Percentiles rank a stretch among this genome's conserved stretches.
Conservation (phyloP, 1,140 invertebrate genomes). For the Steinernema feltiae region DNA sequence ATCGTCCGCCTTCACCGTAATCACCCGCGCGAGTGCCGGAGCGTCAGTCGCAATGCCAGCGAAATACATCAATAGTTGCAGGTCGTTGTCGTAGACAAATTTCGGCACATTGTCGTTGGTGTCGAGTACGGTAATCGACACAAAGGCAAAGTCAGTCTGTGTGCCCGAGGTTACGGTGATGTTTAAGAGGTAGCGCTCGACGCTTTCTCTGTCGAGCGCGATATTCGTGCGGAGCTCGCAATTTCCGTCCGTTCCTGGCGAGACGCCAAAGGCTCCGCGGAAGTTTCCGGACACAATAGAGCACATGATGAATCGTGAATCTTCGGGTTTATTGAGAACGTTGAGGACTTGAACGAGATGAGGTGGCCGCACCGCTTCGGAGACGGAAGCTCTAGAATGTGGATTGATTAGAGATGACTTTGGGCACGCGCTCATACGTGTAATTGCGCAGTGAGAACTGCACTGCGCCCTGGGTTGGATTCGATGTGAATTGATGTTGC, state of each 20-base stretch:
- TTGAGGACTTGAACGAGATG: slow-evolving; percentile 43
- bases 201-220: slow-evolving; percentile 46
- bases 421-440: slow-evolving; percentile 38
- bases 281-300: slow-evolving; percentile 50
- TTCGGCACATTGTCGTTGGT: slow-evolving; percentile 37
- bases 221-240: slow-evolving; percentile 53
- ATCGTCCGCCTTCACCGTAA: slow-evolving; percentile 50
- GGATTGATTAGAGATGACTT: neutral
- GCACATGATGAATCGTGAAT: slow-evolving; percentile 55
- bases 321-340: slow-evolving; percentile 49
- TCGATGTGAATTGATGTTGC: slow-evolving; percentile 17
- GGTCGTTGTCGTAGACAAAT: slow-evolving; percentile 38
- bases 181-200: slow-evolving; percentile 51
- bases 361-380: slow-evolving; percentile 50
- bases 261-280: slow-evolving; percentile 30
- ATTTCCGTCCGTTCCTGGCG: slow-evolving; percentile 40
- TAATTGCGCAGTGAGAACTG: slow-evolving; percentile 49
- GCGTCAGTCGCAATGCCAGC: slow-evolving; percentile 42
- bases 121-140: slow-evolving; percentile 37
- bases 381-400: slow-evolving; percentile 46
- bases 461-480: slow-evolving; percentile 31
- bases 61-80: slow-evolving; percentile 38
- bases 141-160: slow-evolving; percentile 45
- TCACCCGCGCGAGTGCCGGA: slow-evolving; percentile 36
- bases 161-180: slow-evolving; percentile 46